These are phyloP conservation scores for Psittacus erithacus DNA, from an alignment of 2,113 vertebrate species.

Conservation along the genomic window DNA sequence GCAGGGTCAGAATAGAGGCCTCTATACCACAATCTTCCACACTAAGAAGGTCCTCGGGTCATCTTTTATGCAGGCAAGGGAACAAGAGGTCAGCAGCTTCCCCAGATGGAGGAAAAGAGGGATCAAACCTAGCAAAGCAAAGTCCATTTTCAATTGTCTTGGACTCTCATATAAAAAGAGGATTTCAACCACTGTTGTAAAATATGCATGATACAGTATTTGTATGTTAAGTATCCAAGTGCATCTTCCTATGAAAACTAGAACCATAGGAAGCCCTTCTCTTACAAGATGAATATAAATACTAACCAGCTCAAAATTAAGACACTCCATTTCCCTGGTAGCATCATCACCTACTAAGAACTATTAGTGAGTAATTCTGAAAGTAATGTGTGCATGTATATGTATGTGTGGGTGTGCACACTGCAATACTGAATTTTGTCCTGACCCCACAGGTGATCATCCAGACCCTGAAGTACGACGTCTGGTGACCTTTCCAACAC, in stretches of 20 bases:
- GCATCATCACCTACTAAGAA: not conserved
- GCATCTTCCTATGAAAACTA: not conserved
- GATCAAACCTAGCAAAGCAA: not conserved
- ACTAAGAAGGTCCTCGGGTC: fast-evolving
- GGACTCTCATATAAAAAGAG: not conserved
- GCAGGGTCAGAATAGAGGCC: not conserved
- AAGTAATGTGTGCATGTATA: not conserved
- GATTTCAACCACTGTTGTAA: not conserved
- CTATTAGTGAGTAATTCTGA: not conserved
- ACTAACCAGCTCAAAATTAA: not conserved
- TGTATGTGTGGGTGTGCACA: not conserved
- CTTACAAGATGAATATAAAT: not conserved
- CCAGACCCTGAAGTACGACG: constrained; percentile 39
- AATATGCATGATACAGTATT: not conserved
- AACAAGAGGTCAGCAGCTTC: not conserved
- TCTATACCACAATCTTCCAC: not conserved
- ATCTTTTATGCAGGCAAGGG: not conserved
- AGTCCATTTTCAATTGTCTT: not conserved
- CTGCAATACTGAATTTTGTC: not conserved
- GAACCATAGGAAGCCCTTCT: not conserved
- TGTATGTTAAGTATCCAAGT: not conserved
- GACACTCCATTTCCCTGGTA: not conserved
- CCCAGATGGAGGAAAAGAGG: not conserved
- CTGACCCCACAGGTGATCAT: constrained; percentile 5
- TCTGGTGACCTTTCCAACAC: constrained; percentile 57